These are phyloP conservation scores for Tragulus kanchil DNA, from an alignment of 2,113 vertebrate species.

Conservation along the genomic window DNA sequence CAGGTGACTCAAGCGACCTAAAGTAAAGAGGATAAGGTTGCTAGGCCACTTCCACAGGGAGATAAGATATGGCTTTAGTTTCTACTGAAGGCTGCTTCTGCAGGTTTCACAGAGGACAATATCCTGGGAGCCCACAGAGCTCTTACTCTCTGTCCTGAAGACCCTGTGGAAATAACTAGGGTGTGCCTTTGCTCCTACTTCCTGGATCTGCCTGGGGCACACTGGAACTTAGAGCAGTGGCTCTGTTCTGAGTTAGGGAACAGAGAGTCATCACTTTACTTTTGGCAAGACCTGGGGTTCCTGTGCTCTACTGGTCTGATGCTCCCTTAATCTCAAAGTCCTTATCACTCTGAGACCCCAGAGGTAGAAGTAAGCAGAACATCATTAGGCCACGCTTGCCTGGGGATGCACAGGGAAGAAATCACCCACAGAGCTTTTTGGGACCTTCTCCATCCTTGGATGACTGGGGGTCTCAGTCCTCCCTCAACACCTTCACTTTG, in stretches of 20 bases:
- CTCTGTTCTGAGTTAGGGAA: neutral
- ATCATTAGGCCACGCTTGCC: neutral
- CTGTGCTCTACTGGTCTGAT: neutral
- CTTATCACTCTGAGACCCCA: neutral
- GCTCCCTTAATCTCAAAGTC: neutral
- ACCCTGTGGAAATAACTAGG: neutral
- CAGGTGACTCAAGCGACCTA: neutral
- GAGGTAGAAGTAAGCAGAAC: neutral
- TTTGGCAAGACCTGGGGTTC: neutral
- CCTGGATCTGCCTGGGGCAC: neutral
- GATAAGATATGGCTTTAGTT: neutral
- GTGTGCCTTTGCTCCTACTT: neutral
- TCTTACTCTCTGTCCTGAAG: neutral
- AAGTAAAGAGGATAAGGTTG: neutral
- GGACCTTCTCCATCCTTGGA: neutral
- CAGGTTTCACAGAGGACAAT: neutral
- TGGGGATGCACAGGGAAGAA: neutral
- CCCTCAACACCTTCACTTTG: neutral
- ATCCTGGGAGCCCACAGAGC: neutral
- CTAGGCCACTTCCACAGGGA: neutral
- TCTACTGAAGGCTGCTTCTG: neutral
- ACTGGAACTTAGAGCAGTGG: neutral
- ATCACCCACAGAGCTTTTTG: neutral
- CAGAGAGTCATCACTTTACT: neutral
- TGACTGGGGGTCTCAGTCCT: neutral